These are phyloP conservation scores for Indicator maculatus DNA, from an alignment of 2,113 vertebrate genomes.

Conservation along the genomic window DNA sequence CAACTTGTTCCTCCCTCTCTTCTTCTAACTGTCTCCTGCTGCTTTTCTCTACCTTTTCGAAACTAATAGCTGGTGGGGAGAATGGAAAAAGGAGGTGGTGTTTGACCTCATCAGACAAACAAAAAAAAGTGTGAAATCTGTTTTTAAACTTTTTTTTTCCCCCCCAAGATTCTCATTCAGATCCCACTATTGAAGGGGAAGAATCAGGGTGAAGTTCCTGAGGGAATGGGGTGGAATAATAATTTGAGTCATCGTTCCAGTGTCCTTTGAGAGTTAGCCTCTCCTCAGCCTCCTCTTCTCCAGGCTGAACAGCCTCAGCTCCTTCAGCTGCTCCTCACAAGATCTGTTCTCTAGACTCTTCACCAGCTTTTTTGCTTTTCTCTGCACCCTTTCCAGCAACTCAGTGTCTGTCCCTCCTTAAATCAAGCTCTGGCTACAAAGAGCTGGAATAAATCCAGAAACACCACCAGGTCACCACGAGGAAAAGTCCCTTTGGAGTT, in stretches of 20 bases:
- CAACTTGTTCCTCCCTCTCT: neutral
- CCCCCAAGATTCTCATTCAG: neutral
- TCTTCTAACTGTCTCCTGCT: neutral
- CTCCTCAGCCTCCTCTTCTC: too few species aligned
- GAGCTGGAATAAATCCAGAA: neutral
- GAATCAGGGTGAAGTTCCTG: neutral
- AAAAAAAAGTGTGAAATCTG: neutral
- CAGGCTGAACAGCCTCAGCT: too few species aligned
- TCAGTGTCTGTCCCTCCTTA: neutral
- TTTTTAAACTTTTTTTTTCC: fast-evolving
- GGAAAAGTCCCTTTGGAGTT: neutral
- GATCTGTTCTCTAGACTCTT: too few species aligned
- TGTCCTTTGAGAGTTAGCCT: neutral
- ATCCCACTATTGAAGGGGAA: neutral
- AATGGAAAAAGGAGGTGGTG: neutral
- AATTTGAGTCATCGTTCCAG: neutral
- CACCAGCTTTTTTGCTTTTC: too few species aligned
- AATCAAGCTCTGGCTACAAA: neutral
- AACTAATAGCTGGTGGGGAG: neutral
- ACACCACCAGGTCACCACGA: neutral
- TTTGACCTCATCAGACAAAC: neutral
- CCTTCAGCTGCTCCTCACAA: too few species aligned
- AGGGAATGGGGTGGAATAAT: neutral
- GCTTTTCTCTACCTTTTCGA: neutral
- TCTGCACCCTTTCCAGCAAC: too few species aligned